phyloP scores from a whole-genome alignment of 2,797 vertebrate genomes.

The Cynodonichthys magdalenae region DNA sequence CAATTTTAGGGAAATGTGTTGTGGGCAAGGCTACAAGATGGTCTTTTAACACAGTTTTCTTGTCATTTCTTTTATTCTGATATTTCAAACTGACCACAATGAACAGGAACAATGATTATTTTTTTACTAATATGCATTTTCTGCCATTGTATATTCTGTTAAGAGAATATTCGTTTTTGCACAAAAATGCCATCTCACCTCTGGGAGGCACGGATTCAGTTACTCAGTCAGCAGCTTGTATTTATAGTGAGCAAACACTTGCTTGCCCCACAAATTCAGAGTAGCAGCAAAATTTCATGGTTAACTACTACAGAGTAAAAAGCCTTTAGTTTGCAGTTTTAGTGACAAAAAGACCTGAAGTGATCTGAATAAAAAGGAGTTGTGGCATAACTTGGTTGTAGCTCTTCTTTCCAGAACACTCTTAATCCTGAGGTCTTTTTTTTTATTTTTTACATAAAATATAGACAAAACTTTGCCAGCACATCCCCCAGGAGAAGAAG shows the following conservation, averaged over 20 bases:
- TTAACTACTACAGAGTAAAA: not conserved
- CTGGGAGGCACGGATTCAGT: not conserved
- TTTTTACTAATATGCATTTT: not conserved
- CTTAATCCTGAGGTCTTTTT: too few relatives aligned
- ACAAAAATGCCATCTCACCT: not conserved
- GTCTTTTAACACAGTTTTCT: not conserved
- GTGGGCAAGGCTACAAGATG: not conserved
- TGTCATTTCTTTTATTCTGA: not conserved
- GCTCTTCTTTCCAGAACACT: too few relatives aligned
- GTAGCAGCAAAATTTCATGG: not conserved
- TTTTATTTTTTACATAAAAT: too few relatives aligned
- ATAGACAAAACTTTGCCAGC: too few relatives aligned
- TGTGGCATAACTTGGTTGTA: not conserved
- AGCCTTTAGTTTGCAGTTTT: not conserved
- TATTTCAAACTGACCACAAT: too few relatives aligned
- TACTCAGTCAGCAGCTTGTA: constrained; percentile 15
- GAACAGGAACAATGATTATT: not conserved
- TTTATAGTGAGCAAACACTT: constrained; percentile 10
- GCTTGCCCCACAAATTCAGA: constrained; percentile 3
- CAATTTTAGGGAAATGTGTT: not conserved
- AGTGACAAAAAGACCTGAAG: not conserved
- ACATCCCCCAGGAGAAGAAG: too few relatives aligned
- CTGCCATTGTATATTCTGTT: constrained; percentile 3
- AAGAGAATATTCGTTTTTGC: not conserved
- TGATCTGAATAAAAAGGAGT: not conserved